Evolutionary conservation across 2,113 vertebrate genomes (phyloP).

Genomic region (Etheostoma cragini): DNA sequence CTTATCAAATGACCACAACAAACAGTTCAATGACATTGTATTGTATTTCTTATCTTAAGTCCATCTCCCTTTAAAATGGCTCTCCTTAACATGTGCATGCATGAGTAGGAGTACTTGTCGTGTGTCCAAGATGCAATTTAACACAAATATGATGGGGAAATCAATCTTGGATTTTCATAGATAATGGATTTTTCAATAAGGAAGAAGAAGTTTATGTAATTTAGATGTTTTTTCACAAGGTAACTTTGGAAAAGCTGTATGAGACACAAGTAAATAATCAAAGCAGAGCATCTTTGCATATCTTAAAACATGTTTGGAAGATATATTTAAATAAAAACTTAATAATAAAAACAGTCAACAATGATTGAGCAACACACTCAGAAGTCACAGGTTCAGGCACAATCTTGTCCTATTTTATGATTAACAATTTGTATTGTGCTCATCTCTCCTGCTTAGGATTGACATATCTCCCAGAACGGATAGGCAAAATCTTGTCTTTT

Average conservation of each 20-base stretch:
- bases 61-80: background rate
- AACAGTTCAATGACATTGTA: too few relatives aligned
- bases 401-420: background rate
- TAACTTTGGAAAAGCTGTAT: background rate
- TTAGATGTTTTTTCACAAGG: background rate
- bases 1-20: too few relatives aligned
- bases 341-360: background rate
- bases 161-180: too few relatives aligned
- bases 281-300: background rate
- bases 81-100: background rate
- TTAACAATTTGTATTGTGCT: too few relatives aligned
- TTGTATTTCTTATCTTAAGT: background rate
- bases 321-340: background rate
- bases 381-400: background rate
- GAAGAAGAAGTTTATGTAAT: background rate
- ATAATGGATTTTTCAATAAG: background rate
- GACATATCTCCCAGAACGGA: too few relatives aligned
- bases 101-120: background rate
- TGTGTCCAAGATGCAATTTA: background rate
- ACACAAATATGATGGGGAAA: background rate
- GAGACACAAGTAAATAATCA: background rate
- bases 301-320: background rate
- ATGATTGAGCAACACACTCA: background rate
- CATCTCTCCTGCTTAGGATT: too few relatives aligned
- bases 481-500: too few relatives aligned